Evolutionary conservation across 1,140 invertebrate species (phyloP), one percentile per base, ranked within the genome.

Genomic region (Pseudomyrmex gracilis): DNA sequence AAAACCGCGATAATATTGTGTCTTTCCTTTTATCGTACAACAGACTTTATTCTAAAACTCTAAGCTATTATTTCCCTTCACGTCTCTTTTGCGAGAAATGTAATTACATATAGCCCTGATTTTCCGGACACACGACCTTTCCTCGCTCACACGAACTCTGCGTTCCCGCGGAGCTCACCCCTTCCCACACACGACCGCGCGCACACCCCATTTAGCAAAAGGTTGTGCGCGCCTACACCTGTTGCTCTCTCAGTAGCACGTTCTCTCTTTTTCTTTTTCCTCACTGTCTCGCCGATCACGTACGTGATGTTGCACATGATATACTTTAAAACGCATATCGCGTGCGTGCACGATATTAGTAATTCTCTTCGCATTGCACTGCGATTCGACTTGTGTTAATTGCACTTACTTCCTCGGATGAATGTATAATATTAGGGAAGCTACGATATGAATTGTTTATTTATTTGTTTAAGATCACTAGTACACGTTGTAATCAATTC

Each of bases 91-190:
- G 12, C 13, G 22, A 53, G 68, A 76, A 55, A 80, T 57, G 49
- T 45, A 71, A 78, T 82, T 66, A 82, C 78, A 82, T 83, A 73
- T 70, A 82, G 67, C 15, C 22, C 8, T 70, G 80, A 84, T 88
- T 88, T 89, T 88, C 87, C 87, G 66, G 84, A 80, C 71, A 57
- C 73, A 13, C 51, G 84, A 83, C 64, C 84, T 82, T 83, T 83
- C 86, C n/a, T n/a, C 88, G 88, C 82, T 90, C 89, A 87, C 88
- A 89, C 86, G 86, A 78, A 71, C 85, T 49, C 49, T 45, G 7
- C 63, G 53, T 63, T 67, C 24, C 34, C 2, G 22, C 22, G 34
- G 15, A 64, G 57, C 67, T 34, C 47, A 78, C 60, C 85, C 61
- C 55, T 82, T 64, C 51, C 20, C 22, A 58, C 74, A 64, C 82